phyloP scores from a whole-genome alignment of 1,140 invertebrate genomes.

The Papilio machaon region DNA sequence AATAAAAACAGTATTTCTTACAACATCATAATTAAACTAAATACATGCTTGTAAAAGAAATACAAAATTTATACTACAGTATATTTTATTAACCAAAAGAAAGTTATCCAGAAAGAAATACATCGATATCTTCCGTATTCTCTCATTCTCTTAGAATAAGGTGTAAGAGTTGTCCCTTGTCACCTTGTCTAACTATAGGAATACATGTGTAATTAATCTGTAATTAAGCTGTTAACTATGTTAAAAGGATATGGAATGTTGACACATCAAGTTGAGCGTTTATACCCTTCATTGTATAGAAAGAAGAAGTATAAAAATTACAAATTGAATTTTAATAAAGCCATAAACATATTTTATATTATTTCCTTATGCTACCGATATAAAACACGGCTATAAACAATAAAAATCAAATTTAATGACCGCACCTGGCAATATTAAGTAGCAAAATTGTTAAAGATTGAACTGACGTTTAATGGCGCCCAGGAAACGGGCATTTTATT shows the following conservation, averaged over 20 bases:
- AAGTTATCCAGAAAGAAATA: too few relatives aligned
- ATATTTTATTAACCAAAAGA: too few relatives aligned
- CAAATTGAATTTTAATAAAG: background rate
- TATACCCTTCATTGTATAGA: background rate
- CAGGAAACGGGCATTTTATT: constrained; percentile 33
- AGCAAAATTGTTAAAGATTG: constrained; percentile 13
- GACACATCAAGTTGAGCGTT: background rate
- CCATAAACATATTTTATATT: constrained; percentile 7
- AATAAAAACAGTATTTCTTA: too few relatives aligned
- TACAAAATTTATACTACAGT: too few relatives aligned
- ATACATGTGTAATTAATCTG: too few relatives aligned
- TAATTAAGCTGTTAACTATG: background rate
- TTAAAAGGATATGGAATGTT: background rate
- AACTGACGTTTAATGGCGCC: constrained; percentile 10
- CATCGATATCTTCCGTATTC: too few relatives aligned
- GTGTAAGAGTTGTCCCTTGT: too few relatives aligned
- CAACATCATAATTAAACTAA: too few relatives aligned
- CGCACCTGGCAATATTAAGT: constrained; percentile 18
- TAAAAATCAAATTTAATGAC: constrained; percentile 16
- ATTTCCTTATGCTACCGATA: background rate
- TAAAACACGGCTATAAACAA: constrained; percentile 30
- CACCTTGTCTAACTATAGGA: too few relatives aligned
- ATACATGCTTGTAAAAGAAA: too few relatives aligned
- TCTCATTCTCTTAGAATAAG: too few relatives aligned
- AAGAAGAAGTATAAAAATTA: background rate